phyloP scores from a whole-genome alignment of 2,888 invertebrate species.

The Ectemnius cavifrons region DNA sequence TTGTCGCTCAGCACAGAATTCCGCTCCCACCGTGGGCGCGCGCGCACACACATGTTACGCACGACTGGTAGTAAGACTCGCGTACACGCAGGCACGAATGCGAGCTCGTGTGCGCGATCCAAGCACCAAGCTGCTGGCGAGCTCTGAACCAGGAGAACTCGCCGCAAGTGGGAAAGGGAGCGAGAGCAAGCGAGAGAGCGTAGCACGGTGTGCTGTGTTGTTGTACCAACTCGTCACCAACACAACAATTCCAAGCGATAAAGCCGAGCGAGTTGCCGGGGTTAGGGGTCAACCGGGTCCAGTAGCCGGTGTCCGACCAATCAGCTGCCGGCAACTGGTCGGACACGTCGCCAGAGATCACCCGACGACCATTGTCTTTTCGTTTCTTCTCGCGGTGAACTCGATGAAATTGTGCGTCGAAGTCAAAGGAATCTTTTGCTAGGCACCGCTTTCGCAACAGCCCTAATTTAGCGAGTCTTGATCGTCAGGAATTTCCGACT shows the following conservation, averaged over 20 bases:
- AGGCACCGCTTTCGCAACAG: slow-evolving; percentile 8
- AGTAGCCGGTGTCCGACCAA: slow-evolving; percentile 73
- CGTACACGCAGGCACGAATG: slow-evolving; percentile 27
- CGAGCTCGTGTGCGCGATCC: slow-evolving; percentile 40
- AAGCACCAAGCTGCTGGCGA: not conserved
- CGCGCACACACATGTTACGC: slow-evolving; percentile 43
- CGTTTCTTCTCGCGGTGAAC: slow-evolving; percentile 15
- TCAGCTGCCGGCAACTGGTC: slow-evolving; percentile 59
- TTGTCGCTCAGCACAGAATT: slow-evolving; percentile 78
- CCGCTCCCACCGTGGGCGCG: slow-evolving; percentile 72
- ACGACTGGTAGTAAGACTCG: slow-evolving; percentile 10
- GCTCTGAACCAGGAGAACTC: not conserved
- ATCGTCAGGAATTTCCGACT: no score
- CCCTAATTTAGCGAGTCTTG: not conserved
- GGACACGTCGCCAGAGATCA: slow-evolving; percentile 56
- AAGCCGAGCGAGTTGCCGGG: slow-evolving; percentile 75
- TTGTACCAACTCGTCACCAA: slow-evolving; percentile 68
- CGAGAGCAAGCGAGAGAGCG: slow-evolving; percentile 16
- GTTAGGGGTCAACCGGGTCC: slow-evolving; percentile 76
- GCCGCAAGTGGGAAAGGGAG: slow-evolving; percentile 20
- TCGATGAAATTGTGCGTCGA: slow-evolving; percentile 51
- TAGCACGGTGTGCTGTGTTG: slow-evolving; percentile 32
- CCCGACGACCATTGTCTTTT: slow-evolving; percentile 57
- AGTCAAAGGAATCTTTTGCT: slow-evolving; percentile 39
- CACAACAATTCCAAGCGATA: slow-evolving; percentile 74